Evolutionary conservation across 2,888 invertebrate genomes (phyloP), one percentile per base, ranked within the genome.

Genomic region (Patella caerulea): DNA sequence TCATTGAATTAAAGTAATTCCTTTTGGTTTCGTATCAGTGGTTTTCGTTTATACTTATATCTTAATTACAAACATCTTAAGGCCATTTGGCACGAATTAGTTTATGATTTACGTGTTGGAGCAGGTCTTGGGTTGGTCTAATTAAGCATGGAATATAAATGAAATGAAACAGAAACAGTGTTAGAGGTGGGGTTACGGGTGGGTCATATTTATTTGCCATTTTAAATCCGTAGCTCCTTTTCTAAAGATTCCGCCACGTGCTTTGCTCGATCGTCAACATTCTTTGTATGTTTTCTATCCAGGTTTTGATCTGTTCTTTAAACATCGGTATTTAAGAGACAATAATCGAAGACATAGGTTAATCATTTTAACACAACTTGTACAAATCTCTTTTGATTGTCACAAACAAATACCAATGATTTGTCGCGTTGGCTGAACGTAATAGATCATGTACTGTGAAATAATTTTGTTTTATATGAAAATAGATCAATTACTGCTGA

Each of bases 51-150:
- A 65, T 65, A 65, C 65, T 65, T 65, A 65, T 65, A 65, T 65
- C 65, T 65, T 65, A 19, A 65, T 65, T 65, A 65, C 65, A 65
- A 65, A 65, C 65, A 65, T 65, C 65, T 65, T 24, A 12, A 24
- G 65, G 65, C 65, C 65, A 65, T 65, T 65, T 65, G 65, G 65
- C 65, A 19, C 65, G 19, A 65, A 65, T 65, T 65, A 65, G 19
- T 24, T 24, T 65, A 65, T 24, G 24, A 65, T 65, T 65, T 65
- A 65, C 65, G 24, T 65, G 19, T 19, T 65, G 24, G 14, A 19
- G 65, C 65, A 65, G 14, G 65, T 65, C 24, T 65, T 65, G 24
- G 65, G 19, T 65, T 65, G 24, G 14, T 12, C 19, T 65, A 65
- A 65, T 65, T 65, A 65, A 65, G 65, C 65, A 65, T 65, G 14